Evolutionary conservation across 1,140 invertebrate species (phyloP).

Genomic region (Globodera ellingtonae): DNA sequence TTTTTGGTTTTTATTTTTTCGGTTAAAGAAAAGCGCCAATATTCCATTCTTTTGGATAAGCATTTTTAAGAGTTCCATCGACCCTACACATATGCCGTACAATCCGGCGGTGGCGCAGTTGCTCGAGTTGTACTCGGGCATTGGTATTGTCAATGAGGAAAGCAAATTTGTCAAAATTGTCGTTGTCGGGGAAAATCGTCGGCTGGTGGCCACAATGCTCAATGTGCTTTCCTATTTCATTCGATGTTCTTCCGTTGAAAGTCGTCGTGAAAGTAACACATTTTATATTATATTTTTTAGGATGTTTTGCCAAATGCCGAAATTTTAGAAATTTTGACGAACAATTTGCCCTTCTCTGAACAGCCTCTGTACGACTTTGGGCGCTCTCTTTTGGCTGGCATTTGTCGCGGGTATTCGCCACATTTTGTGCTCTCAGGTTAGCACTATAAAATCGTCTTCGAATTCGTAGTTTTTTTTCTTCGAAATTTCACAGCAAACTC

Average conservation of each 20-base stretch:
- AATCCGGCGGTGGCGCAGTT: constrained; percentile 46
- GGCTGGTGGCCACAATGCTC: constrained; percentile 39
- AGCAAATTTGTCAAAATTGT: constrained; percentile 44
- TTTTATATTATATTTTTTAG: constrained; percentile 17
- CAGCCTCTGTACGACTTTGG: constrained; percentile 39
- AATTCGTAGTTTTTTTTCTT: neutral
- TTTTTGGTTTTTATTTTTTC: neutral
- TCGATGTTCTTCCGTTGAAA: constrained; percentile 49
- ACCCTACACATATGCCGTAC: constrained; percentile 37
- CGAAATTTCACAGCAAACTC: no score
- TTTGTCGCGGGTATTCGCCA: constrained; percentile 53
- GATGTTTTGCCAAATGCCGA: no score
- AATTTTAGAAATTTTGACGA: constrained; percentile 28
- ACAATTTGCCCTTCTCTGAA: constrained; percentile 11
- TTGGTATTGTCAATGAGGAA: constrained; percentile 25
- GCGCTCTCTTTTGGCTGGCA: constrained; percentile 50
- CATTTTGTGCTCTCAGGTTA: constrained; percentile 56
- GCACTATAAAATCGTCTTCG: neutral
- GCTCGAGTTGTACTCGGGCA: constrained; percentile 41
- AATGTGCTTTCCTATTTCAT: constrained; percentile 47
- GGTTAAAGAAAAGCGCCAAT: no score
- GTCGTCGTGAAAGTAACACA: constrained; percentile 6
- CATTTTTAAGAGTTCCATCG: constrained; percentile 38
- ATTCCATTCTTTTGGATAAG: neutral
- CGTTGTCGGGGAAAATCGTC: constrained; percentile 39